Evolutionary conservation across 1,140 invertebrate genomes (phyloP).

Genomic region (Caenorhabditis latens): DNA sequence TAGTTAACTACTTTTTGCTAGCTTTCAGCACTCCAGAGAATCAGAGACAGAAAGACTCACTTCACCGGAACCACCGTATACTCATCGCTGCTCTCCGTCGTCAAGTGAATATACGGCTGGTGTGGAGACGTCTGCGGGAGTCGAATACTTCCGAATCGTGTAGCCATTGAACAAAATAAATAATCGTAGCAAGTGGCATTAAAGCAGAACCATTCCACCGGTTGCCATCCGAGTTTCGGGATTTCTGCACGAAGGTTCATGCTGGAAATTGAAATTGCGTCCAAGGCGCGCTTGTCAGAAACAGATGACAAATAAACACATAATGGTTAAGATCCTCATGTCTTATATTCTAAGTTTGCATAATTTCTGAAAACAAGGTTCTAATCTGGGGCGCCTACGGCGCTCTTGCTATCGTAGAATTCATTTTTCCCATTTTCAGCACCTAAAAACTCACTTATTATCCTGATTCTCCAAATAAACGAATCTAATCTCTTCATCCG

Average conservation of each 20-base stretch:
- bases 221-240: neutral
- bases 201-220: slow-evolving; percentile 36
- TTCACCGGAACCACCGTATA: slow-evolving; percentile 1
- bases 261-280: neutral
- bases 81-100: slow-evolving; percentile 11
- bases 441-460: slow-evolving; percentile 12
- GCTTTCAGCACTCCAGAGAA: too few relatives aligned
- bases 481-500: slow-evolving; percentile 35
- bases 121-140: neutral
- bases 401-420: too few relatives aligned
- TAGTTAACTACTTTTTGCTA: too few relatives aligned
- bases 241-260: neutral
- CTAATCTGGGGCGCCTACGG: too few relatives aligned
- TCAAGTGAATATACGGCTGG: neutral
- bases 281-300: too few relatives aligned
- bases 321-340: too few relatives aligned
- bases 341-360: too few relatives aligned
- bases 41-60: neutral
- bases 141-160: slow-evolving; percentile 25
- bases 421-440: too few relatives aligned
- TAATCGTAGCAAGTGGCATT: slow-evolving; percentile 22
- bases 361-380: too few relatives aligned
- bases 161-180: slow-evolving; percentile 51
- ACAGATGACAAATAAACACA: too few relatives aligned
- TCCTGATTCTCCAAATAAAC: slow-evolving; percentile 53